Percentiles rank a stretch among this genome's conserved stretches.
Conservation (phyloP, 2,888 invertebrate genomes). For the Saturnia pavonia region DNA sequence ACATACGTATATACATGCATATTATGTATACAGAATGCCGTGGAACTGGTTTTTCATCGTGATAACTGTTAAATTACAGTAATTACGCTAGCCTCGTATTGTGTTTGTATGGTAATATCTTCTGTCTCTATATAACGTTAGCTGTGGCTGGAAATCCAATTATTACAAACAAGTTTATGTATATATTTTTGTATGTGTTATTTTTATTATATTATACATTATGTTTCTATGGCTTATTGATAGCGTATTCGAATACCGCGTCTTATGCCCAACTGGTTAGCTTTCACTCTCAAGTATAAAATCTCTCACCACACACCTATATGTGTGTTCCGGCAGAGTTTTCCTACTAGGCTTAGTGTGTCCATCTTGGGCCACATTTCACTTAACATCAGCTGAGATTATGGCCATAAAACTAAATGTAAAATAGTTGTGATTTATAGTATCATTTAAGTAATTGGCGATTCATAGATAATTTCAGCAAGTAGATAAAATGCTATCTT, state of each 20-base stretch:
- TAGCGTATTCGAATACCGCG: too few species aligned
- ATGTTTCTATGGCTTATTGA: too few species aligned
- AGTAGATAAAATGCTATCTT: background rate
- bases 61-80: slow-evolving; percentile 15
- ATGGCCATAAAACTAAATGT: too few species aligned
- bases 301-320: too few species aligned
- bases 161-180: background rate
- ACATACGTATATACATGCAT: background rate
- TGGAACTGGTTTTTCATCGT: slow-evolving; percentile 33
- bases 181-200: too few species aligned
- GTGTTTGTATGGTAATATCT: background rate
- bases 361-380: too few species aligned
- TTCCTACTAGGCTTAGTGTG: too few species aligned
- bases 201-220: background rate
- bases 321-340: too few species aligned
- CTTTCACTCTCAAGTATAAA: too few species aligned
- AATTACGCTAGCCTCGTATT: background rate
- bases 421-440: too few species aligned
- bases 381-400: too few species aligned
- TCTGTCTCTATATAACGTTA: background rate
- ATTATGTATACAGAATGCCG: slow-evolving; percentile 23
- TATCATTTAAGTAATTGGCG: background rate
- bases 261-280: too few species aligned
- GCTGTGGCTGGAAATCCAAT: background rate
- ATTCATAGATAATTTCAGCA: background rate